Evolutionary conservation across 2,113 vertebrate genomes (phyloP).

Genomic region (Aythya baeri): DNA sequence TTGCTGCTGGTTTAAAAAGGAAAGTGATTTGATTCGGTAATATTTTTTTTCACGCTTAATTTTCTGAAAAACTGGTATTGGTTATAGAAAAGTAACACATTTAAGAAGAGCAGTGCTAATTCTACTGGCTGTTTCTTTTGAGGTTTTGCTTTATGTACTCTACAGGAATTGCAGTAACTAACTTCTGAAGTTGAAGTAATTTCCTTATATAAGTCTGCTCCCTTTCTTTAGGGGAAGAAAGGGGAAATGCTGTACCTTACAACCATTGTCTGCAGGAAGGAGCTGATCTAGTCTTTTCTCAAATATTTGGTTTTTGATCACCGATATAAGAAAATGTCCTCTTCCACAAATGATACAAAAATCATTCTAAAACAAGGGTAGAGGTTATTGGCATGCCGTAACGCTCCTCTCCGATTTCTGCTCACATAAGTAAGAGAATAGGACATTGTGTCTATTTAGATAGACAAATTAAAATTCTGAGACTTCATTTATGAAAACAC

Average conservation of each 20-base stretch:
- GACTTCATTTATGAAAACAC: accelerated
- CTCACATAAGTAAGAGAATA: not conserved
- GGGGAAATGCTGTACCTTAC: not conserved
- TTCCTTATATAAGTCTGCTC: not conserved
- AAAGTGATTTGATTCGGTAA: not conserved
- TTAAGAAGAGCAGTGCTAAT: not conserved
- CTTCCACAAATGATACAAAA: not conserved
- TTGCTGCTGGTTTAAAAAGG: not conserved
- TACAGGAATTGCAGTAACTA: not conserved
- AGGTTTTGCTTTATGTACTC: not conserved
- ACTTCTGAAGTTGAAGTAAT: not conserved
- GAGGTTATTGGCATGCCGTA: not conserved
- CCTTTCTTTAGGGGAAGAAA: not conserved
- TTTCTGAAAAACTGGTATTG: not conserved
- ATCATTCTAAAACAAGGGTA: not conserved
- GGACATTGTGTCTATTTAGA: not conserved
- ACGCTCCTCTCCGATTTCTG: not conserved
- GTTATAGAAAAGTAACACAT: not conserved
- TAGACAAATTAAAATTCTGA: not conserved
- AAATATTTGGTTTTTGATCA: not conserved
- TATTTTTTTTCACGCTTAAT: not conserved
- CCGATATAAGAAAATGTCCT: not conserved
- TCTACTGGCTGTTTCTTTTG: not conserved
- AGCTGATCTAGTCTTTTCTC: not conserved
- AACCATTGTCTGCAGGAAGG: not conserved